These are phyloP conservation scores for Telmatochromis sp. DNA, from an alignment of 2,113 vertebrate genomes.

Conservation along the genomic window DNA sequence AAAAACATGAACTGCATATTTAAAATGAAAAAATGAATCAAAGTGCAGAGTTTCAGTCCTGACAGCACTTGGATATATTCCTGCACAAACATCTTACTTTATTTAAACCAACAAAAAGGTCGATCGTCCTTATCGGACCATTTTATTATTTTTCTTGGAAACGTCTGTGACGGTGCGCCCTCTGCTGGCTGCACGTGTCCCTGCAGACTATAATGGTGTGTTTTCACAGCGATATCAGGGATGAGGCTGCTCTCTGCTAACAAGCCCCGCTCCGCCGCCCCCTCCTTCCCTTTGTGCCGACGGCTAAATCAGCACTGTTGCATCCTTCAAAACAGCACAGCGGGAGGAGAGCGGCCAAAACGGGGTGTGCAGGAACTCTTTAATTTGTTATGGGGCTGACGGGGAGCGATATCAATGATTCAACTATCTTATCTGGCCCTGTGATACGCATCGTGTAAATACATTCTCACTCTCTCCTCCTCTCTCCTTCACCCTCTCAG, in stretches of 20 bases:
- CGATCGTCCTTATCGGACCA: not conserved
- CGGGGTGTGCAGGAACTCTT: conserved; percentile 38
- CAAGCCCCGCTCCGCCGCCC: not conserved
- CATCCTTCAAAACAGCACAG: conserved; percentile 57
- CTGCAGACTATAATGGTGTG: not conserved
- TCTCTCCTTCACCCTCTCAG: conserved; percentile 17
- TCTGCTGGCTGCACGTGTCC: not conserved
- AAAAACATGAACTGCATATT: not conserved
- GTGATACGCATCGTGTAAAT: conserved; percentile 51
- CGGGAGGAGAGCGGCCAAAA: conserved; percentile 35
- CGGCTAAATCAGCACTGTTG: conserved; percentile 41
- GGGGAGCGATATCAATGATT: conserved; percentile 43
- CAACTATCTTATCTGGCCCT: conserved; percentile 46
- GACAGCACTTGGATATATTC: not conserved
- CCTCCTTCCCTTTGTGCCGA: conserved; percentile 16
- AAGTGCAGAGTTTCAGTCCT: not conserved
- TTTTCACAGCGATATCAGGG: not conserved
- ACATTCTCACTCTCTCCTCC: conserved; percentile 28
- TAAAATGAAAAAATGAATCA: not conserved
- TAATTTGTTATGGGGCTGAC: conserved; percentile 52
- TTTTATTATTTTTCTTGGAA: not conserved
- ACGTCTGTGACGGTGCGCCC: not conserved
- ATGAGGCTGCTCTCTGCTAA: conserved; percentile 18
- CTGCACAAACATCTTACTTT: not conserved
- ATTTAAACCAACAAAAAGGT: not conserved